These are phyloP conservation scores for Trichogramma evanescens DNA, from an alignment of 2,888 invertebrate genomes.

Conservation along the genomic window DNA sequence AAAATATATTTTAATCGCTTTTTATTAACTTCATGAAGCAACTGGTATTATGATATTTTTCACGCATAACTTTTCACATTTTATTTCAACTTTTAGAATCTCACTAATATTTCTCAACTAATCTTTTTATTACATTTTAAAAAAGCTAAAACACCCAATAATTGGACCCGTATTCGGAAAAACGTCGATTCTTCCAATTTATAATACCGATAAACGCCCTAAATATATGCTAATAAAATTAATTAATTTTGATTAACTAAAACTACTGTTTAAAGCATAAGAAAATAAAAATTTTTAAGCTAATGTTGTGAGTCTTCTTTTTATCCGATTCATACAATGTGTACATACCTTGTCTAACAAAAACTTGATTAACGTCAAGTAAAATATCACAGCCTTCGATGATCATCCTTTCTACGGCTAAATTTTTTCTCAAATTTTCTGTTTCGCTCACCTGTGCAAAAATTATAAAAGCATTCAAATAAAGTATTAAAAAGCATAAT, in stretches of 20 bases:
- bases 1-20: too few relatives aligned
- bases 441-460: constrained; percentile 73
- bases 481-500: too few relatives aligned
- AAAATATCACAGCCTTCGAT: constrained; percentile 89
- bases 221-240: too few relatives aligned
- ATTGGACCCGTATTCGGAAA: too few relatives aligned
- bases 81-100: too few relatives aligned
- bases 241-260: not conserved
- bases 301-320: not conserved
- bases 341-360: constrained; percentile 74
- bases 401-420: constrained; percentile 88
- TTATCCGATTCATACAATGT: not conserved
- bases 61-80: too few relatives aligned
- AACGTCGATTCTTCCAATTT: not conserved
- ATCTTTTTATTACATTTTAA: too few relatives aligned
- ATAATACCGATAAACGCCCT: not conserved
- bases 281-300: too few relatives aligned
- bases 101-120: too few relatives aligned
- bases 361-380: constrained; percentile 87
- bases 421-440: constrained; percentile 82
- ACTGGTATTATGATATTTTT: too few relatives aligned
- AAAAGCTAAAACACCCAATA: too few relatives aligned
- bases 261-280: not conserved
- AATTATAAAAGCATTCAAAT: not conserved
- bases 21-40: too few relatives aligned